Evolutionary conservation across 2,797 vertebrate genomes (phyloP), one percentile per base, ranked within the genome.

Genomic region (Anguilla anguilla): DNA sequence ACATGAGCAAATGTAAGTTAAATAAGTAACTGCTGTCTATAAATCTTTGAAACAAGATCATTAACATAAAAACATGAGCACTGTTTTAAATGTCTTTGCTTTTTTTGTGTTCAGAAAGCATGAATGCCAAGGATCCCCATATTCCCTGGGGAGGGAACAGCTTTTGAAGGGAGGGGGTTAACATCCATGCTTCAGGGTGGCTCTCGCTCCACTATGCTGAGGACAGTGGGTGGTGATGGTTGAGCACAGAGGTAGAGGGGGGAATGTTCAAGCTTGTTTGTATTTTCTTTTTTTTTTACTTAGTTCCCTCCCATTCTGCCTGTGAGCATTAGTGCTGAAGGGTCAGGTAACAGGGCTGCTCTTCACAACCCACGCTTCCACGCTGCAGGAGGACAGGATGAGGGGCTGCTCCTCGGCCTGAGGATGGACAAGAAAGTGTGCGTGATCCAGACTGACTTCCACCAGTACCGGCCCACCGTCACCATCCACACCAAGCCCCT

Each of bases 351-450:
- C 94, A 95, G 91, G 90, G 91, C 88, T 89, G 79, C 79, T 84
- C 67, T 51, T 87, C 67, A n/a, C 83, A 91, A 86, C 87, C 91
- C 87, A 90, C 92, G 94, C 90, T 94, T 91, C 90, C 92, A 94
- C 92, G 90, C 79, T 79, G 90, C 92, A 90, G 91, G 93, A 93
- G 93, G 94, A 94, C 94, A 95, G 91, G 92, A 96, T 96, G 96
- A 95, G 92, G 89, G 87, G 84, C 89, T 81, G 91, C 88, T 88
- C 87, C 72, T 83, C 64, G 86, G 87, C 83, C 93, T 96, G 93
- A 96, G 94, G 94, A 96, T 97, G 96, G 96, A 97, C 91, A 97
- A 96, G 95, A 95, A 93, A 93, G 96, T 96, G 92, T 97, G 96
- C 92, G 95, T 96, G 92, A 97, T 97, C 94, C 95, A 96, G 94